phyloP scores from a whole-genome alignment of 1,140 invertebrate species.

The Meteorus sp. region DNA sequence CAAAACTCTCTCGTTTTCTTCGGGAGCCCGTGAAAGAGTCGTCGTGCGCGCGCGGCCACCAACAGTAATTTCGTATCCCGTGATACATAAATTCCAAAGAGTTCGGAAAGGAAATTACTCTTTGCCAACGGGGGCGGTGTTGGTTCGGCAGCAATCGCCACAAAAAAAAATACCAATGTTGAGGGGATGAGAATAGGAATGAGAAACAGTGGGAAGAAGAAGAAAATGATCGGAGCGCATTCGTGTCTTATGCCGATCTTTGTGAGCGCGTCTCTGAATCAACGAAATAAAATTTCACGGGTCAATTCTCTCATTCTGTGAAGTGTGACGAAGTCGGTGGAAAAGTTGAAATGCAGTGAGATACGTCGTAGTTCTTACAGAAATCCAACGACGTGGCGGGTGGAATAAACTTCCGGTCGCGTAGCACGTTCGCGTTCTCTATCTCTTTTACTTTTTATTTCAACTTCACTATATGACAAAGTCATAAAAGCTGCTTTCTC shows the following conservation, averaged over 20 bases:
- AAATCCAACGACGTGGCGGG: not conserved
- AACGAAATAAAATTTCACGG: conserved; percentile 7
- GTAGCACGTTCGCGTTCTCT: no score
- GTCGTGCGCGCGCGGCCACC: not conserved
- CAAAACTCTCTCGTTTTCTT: conserved; percentile 6
- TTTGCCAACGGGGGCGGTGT: not conserved
- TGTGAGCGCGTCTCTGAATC: not conserved
- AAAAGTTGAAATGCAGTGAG: not conserved
- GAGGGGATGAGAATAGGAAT: no score
- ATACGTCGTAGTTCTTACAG: not conserved
- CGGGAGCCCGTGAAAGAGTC: not conserved
- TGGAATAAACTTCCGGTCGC: not conserved
- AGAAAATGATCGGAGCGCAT: no score
- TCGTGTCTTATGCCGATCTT: not conserved
- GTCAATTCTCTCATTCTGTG: not conserved
- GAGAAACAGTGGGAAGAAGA: no score
- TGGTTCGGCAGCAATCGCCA: not conserved
- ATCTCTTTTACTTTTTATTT: not conserved
- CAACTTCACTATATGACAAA: no score
- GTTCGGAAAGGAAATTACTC: conserved; percentile 3
- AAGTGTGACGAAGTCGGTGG: no score
- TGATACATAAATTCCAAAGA: conserved; percentile 13
- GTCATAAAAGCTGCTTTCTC: no score
- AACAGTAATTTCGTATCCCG: conserved; percentile 6
- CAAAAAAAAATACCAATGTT: no score